Conservation (phyloP, 2,113 vertebrate genomes). For the Podarcis raffonei region DNA sequence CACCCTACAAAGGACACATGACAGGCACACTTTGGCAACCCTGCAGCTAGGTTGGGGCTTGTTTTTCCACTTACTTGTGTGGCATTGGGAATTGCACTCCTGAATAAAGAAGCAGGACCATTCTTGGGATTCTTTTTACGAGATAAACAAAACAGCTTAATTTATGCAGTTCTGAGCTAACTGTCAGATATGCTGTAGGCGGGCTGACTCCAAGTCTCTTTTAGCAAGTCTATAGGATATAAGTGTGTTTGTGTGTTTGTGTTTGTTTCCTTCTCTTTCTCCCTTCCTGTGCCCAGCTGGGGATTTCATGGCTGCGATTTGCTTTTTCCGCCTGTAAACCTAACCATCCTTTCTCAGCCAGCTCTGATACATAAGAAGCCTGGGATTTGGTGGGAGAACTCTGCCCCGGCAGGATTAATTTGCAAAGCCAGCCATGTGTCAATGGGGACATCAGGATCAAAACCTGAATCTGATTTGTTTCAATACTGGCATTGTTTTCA, state of each 20-base stretch:
- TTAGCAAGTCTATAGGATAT: conserved; percentile 21
- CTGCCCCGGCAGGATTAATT: conserved; percentile 37
- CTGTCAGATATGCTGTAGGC: conserved; percentile 28
- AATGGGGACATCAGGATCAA: not conserved
- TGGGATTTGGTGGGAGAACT: conserved; percentile 30
- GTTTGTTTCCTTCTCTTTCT: not conserved
- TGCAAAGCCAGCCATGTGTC: not conserved
- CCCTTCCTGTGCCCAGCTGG: conserved; percentile 41
- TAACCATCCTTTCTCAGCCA: conserved; percentile 49
- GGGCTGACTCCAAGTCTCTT: not conserved
- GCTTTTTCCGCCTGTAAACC: conserved; percentile 28
- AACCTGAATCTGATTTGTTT: not conserved
- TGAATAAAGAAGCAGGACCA: not conserved
- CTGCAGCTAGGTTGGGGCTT: not conserved
- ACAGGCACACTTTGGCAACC: not conserved
- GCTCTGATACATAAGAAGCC: conserved; percentile 45
- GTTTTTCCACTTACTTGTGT: conserved; percentile 14
- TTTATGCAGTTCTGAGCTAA: conserved; percentile 20
- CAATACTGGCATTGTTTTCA: accelerated
- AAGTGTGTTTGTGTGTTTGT: not conserved
- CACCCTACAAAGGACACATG: not conserved
- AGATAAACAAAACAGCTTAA: conserved; percentile 27
- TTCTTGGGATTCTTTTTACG: conserved; percentile 24
- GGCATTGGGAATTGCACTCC: not conserved
- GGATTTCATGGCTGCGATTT: conserved; percentile 54